A percentile compares a stretch with the other conserved stretches of the same genome.
phyloP scores from a whole-genome alignment of 2,797 vertebrate genomes.

The Acrossocheilus fasciatus region DNA sequence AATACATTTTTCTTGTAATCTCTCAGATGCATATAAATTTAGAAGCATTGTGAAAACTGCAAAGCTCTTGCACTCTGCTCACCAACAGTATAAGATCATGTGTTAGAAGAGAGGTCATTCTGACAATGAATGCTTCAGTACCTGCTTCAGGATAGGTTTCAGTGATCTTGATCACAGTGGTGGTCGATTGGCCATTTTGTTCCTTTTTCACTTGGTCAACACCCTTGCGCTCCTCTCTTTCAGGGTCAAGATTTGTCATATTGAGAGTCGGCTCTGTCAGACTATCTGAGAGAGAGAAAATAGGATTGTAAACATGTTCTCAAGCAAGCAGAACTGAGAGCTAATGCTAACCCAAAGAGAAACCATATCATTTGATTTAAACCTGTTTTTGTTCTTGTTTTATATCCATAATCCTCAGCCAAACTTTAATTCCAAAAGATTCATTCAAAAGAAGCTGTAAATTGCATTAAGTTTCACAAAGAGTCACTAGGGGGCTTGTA shows the following conservation, averaged over 20 bases:
- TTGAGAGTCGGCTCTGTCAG: background rate
- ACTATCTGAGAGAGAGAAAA: conserved; percentile 12
- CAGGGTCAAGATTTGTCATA: conserved; percentile 2
- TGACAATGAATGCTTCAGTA: background rate
- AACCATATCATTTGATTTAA: background rate
- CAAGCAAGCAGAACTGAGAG: background rate
- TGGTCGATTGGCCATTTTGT: background rate
- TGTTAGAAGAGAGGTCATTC: conserved; percentile 16
- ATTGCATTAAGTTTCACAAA: conserved; percentile 5
- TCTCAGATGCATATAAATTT: background rate
- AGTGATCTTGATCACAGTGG: conserved; percentile 6
- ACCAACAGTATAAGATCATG: background rate
- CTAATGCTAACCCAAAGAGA: background rate
- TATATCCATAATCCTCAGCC: background rate
- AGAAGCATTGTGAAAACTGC: background rate
- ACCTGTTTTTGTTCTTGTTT: background rate
- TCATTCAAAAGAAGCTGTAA: background rate
- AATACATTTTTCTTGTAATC: background rate
- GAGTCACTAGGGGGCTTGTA: conserved; percentile 17
- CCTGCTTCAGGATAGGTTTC: conserved; percentile 4
- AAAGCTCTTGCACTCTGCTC: background rate
- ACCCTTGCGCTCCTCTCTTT: background rate
- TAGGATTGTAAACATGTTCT: background rate
- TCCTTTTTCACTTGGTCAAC: conserved; percentile 6
- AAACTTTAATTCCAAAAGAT: background rate